Evolutionary conservation across 2,888 invertebrate genomes (phyloP), one percentile per base, ranked within the genome.

Genomic region (Zele albiditarsus): DNA sequence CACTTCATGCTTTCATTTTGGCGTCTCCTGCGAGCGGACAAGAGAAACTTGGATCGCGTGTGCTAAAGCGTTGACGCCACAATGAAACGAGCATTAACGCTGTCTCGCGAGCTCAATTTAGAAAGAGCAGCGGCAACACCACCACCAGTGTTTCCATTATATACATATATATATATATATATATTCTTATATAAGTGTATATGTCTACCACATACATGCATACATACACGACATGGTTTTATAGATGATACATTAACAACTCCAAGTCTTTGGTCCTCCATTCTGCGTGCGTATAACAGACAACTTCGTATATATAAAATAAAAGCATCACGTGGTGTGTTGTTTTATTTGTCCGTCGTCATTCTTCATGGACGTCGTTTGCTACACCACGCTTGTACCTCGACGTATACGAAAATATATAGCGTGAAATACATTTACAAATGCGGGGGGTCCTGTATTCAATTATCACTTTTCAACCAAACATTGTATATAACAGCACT

Each of bases 21-120:
- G 46, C 23, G 62, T 42, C 58, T 42, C 25, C 27, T 42, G 25
- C 42, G 25, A 10, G 16, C 23, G 38, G 57, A 12, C 16, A 70
- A 58, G 57, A 60, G n/a, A 42, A 49, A 33, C 10, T 62, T 71
- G n/a, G 14, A 62, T 46, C 27, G 71, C 62, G 71, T 60, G 63
- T 27, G 58, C 66, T 14, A 25, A 46, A 46, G 23, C 71, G 62
- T 46, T 63, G 62, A 65, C 71, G 53, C 63, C 63, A 63, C 31
- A 60, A 58, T 14, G 53, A 73, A 73, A 68, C 60, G 28, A 73
- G 38, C 28, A 73, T 73, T 73, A 68, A 38, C 38, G 38, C 12
- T 38, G 38, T 38, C 38, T 38, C 38, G 38, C 38, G 38, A 38
- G 68, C 60, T 68, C 67, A 73, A 73, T 73, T 73, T 73, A 14